A percentile compares a stretch with the other conserved stretches of the same genome.
Conservation (phyloP, 2,797 vertebrate species). For the Argya squamiceps region DNA sequence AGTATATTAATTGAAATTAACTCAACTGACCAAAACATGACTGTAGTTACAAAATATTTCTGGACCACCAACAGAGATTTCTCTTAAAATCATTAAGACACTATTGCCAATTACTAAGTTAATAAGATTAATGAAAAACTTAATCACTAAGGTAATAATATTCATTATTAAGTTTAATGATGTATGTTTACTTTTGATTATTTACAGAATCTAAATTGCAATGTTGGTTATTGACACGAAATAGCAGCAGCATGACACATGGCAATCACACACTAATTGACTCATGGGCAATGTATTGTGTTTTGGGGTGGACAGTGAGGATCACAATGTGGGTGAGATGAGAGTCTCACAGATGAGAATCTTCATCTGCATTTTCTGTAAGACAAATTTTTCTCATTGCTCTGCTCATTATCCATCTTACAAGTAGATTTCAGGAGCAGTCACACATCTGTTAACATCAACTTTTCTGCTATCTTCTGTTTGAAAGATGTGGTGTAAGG, state of each 20-base stretch:
- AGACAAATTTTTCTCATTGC: not conserved
- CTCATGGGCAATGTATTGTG: not conserved
- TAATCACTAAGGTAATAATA: not conserved
- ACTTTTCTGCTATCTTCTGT: not conserved
- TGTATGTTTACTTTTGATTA: not conserved
- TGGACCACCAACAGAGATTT: not conserved
- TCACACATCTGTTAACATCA: not conserved
- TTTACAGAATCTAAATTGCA: not conserved
- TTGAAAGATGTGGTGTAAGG: not conserved
- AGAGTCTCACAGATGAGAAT: not conserved
- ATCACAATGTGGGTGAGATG: not conserved
- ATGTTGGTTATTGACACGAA: not conserved
- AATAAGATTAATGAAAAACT: not conserved
- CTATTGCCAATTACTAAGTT: not conserved
- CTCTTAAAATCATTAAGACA: not conserved
- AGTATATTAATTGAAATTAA: conserved; percentile 17
- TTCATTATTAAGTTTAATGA: not conserved
- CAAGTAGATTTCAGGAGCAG: not conserved
- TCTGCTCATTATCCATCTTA: not conserved
- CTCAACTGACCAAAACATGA: conserved; percentile 17
- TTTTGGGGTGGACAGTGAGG: not conserved
- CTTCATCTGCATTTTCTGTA: not conserved
- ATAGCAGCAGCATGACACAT: not conserved
- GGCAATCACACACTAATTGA: not conserved
- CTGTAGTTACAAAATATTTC: not conserved